Evolutionary conservation across 1,140 invertebrate genomes (phyloP).

Genomic region (Phymorhynchus buccinoides): DNA sequence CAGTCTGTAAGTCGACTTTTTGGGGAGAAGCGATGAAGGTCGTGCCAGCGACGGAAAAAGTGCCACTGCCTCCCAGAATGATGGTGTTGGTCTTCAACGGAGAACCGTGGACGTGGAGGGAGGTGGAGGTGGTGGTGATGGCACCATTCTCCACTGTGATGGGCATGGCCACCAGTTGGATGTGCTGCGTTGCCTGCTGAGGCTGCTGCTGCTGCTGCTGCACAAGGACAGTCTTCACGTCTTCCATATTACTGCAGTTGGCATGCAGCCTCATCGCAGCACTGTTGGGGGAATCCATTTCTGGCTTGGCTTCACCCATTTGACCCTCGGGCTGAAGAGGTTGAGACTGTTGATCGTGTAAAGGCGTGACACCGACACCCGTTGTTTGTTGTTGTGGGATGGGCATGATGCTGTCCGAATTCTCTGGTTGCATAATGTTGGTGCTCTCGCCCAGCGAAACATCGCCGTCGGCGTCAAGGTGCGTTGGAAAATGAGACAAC

Average conservation of each 20-base stretch:
- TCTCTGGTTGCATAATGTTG: constrained; percentile 62
- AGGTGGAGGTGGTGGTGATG: constrained; percentile 14
- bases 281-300: constrained; percentile 57
- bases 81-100: constrained; percentile 40
- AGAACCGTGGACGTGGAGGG: constrained; percentile 39
- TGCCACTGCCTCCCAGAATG: constrained; percentile 10
- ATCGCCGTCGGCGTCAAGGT: constrained; percentile 24
- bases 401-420: constrained; percentile 72
- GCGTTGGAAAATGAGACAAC: constrained; percentile 14
- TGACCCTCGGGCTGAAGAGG: constrained; percentile 39
- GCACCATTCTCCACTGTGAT: constrained; percentile 29
- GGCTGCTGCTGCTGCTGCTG: constrained; percentile 44
- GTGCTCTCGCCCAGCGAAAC: constrained; percentile 20
- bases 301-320: constrained; percentile 29
- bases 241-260: constrained; percentile 55
- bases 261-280: constrained; percentile 55
- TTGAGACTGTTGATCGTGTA: constrained; percentile 32
- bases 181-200: constrained; percentile 35
- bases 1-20: constrained; percentile 53
- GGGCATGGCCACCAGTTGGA: constrained; percentile 40
- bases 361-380: constrained; percentile 30
- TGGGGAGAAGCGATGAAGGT: constrained; percentile 45
- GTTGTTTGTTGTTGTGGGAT: constrained; percentile 44
- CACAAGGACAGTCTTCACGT: constrained; percentile 75
- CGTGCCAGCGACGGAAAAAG: constrained; percentile 22